Base-by-base conservation (phyloP, 2,797 vertebrate genomes). In the Sus cebifrons region DNA sequence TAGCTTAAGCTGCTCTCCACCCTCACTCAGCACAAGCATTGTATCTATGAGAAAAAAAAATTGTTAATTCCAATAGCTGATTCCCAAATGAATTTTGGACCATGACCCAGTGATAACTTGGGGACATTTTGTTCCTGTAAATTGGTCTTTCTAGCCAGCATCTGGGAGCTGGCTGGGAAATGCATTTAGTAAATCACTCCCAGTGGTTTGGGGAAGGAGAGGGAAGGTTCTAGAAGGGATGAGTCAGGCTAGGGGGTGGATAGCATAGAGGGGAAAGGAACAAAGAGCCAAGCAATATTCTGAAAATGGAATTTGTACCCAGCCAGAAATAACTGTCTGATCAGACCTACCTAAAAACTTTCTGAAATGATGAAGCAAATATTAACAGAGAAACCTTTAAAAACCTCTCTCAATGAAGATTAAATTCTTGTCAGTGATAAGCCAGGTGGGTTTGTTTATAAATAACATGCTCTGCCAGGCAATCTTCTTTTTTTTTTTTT, bases 141-240 rank as follows among this genome's bases (percentile, higher is more conserved):
- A 96, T 98, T 79, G 84, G 87, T 81, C 84, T 93, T 96, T 94
- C 44, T 65, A 97, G 97, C 95, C 96, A 88, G 64, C 2, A 20
- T 88, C 93, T 84, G 91, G 65, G 44, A 95, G 58, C 93, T 90
- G 86, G 70, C 95, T 97, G 89, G 91, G 54, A 96, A 96, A 97
- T 75, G 73, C 91, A 96, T 56, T 98, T 93, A 92, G 84, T 77
- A 89, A 97, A 96, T 98, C 81, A 96, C 62, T 97, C 85, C 89
- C 79, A 25, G 73, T 96, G 94, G 93, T 89, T 95, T 96, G 71
- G 25, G 60, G 75, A 97, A 98, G 94, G 96, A 88, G 86, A 91
- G 32, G 16, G 96, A 97, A 95, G 58, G 73, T 96, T 97, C 96
- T 96, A 96, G 94, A 98, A 96, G 84, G 93, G 96, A 96, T 96